Evolutionary conservation across 2,797 vertebrate species (phyloP), one percentile per base, ranked within the genome.

Genomic region (Discoglossus pictus): DNA sequence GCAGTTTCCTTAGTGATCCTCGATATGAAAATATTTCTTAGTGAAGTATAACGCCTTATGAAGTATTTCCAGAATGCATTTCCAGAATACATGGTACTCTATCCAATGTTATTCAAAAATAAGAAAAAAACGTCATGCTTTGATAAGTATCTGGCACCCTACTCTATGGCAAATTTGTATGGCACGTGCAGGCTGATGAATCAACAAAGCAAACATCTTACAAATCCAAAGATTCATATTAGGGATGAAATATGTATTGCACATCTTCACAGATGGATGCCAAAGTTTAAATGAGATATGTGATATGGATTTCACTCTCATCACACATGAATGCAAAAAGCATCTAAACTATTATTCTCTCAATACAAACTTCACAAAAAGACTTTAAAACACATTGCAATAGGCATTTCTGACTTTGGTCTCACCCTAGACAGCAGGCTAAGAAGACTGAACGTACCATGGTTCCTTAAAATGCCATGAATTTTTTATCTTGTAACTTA

Each of bases 111-210:
- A 58, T 27, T 42, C 38, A 34, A 27, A 48, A 39, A 46, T 62
- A 47, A 80, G 79, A 80, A 71, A 58, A 75, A 36, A 3, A 71
- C 24, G n/a, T 16, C 50, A 67, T 21, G 56, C 65, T 78, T 76
- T 75, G 73, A 75, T 79, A 78, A 78, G 63, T 63, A 75, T 9
- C 7, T 77, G 53, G 72, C 35, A 1, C 23, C 2, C 40, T 52
- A 68, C 66, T 73, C 73, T 68, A 75, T 46, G 63, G 67, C 61
- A 78, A 68, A 70, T 66, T 40, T 60, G 74, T 47, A 42, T 73
- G 66, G 55, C 59, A 43, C 54, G 42, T 61, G 56, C 60, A 72
- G 54, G 38, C 18, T 63, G 44, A 65, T 54, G 34, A 68, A 58
- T 17, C 80, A 79, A 69, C 64, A 38, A 48, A 50, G 47, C 56